phyloP scores from a whole-genome alignment of 2,113 vertebrate genomes.

The Condylura cristata region DNA sequence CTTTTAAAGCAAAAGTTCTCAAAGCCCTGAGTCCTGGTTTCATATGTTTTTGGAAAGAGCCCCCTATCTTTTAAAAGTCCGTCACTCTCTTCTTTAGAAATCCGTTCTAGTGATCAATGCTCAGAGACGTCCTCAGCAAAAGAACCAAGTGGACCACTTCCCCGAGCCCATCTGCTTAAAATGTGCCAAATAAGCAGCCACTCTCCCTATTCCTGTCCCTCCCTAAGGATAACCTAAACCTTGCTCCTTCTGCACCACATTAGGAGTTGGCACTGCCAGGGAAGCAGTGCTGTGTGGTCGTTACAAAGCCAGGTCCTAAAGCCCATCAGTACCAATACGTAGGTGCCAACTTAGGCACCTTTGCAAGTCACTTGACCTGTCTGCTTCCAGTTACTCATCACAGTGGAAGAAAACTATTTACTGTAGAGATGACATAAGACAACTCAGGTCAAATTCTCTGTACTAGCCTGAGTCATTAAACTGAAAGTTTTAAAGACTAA shows the following conservation, averaged over 20 bases:
- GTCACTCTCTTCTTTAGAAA: neutral
- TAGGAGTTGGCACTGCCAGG: neutral
- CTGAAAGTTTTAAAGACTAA: neutral
- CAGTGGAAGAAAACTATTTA: neutral
- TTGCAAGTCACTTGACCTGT: neutral
- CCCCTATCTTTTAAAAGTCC: neutral
- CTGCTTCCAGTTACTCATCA: neutral
- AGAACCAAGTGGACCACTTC: neutral
- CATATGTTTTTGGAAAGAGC: neutral
- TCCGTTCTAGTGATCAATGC: neutral
- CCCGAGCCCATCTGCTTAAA: neutral
- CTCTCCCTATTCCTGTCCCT: neutral
- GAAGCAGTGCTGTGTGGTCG: neutral
- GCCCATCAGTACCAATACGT: neutral
- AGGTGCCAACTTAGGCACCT: neutral
- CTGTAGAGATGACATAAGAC: neutral
- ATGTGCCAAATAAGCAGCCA: neutral
- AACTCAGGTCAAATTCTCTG: too few relatives aligned
- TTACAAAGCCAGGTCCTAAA: neutral
- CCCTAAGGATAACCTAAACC: neutral
- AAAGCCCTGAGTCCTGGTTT: neutral
- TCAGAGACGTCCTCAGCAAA: neutral
- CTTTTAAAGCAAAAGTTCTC: neutral
- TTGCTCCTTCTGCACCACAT: fast-evolving
- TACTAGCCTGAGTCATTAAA: neutral